Conservation (phyloP, 1,140 invertebrate species). For the Hylaeus anthracinus region DNA sequence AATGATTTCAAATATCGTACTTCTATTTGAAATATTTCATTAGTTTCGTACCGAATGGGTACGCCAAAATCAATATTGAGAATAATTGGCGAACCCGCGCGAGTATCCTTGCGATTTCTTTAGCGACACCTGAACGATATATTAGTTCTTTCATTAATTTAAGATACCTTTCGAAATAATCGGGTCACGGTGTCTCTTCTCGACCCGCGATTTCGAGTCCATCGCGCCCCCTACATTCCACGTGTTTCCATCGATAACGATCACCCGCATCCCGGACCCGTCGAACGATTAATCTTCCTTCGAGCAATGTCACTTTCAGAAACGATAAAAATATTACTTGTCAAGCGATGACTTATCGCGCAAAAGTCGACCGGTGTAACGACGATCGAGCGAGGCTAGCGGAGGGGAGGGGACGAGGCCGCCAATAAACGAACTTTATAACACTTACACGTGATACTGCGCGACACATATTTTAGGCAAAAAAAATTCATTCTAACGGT, state of each 20-base stretch:
- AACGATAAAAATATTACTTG: constrained; percentile 66
- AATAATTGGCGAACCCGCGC: too few species aligned
- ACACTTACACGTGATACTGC: constrained; percentile 8
- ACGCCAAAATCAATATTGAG: too few species aligned
- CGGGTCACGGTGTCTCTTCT: too few species aligned
- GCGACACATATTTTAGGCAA: constrained; percentile 56
- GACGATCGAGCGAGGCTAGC: constrained; percentile 1
- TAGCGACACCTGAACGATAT: too few species aligned
- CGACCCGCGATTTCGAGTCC: too few species aligned
- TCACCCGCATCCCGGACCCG: constrained; percentile 31
- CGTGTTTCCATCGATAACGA: constrained; percentile 35
- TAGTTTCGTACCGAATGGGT: too few species aligned
- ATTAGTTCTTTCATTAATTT: too few species aligned
- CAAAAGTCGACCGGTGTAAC: constrained; percentile 26
- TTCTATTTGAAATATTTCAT: too few species aligned
- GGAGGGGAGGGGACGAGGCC: background rate
- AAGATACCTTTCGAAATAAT: too few species aligned
- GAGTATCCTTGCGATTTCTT: too few species aligned
- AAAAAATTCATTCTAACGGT: constrained; percentile 56
- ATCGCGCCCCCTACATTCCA: background rate
- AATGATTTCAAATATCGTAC: too few species aligned
- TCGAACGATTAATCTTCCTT: constrained; percentile 58
- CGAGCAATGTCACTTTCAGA: constrained; percentile 60
- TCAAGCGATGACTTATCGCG: constrained; percentile 61
- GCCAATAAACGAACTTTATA: constrained; percentile 59